Percentiles rank a stretch among this genome's conserved stretches.
Conservation (phyloP, 1,140 invertebrate species). For the Ceratoteleas bidentatus region DNA sequence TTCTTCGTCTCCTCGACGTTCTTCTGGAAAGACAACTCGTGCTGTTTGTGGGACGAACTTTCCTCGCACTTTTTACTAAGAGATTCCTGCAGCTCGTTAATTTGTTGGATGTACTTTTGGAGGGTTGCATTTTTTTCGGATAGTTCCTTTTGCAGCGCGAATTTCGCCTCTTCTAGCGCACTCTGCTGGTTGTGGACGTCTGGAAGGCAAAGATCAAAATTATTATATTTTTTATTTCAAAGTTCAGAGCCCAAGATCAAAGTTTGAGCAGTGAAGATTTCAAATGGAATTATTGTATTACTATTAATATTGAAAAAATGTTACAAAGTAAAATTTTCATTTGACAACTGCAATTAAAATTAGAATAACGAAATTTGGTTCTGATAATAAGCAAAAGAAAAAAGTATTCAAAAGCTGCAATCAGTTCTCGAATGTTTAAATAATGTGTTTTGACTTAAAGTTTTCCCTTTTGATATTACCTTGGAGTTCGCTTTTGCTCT, state of each 20-base stretch:
- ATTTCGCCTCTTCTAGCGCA: constrained; percentile 70
- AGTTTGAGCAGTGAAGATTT: too few relatives aligned
- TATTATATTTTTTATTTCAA: constrained; percentile 10
- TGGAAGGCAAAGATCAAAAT: constrained; percentile 16
- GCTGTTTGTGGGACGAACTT: constrained; percentile 79
- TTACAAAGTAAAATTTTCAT: too few relatives aligned
- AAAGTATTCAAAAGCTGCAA: too few relatives aligned
- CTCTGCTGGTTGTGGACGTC: constrained; percentile 55
- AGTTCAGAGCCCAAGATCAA: too few relatives aligned
- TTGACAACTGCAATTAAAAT: too few relatives aligned
- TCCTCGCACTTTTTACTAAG: constrained; percentile 81
- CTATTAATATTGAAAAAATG: too few relatives aligned
- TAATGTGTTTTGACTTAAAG: too few relatives aligned
- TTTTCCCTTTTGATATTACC: constrained; percentile 17
- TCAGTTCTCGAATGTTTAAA: too few relatives aligned
- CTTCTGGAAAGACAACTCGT: constrained; percentile 76
- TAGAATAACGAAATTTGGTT: too few relatives aligned
- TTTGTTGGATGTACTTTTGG: constrained; percentile 75
- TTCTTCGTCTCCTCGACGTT: constrained; percentile 62
- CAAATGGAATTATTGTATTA: too few relatives aligned
- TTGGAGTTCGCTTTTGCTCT: constrained; percentile 60
- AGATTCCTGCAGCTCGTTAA: constrained; percentile 80
- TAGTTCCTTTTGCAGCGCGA: constrained; percentile 70
- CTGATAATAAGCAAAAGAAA: too few relatives aligned
- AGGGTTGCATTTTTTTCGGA: constrained; percentile 78